A percentile compares a stretch with the other conserved stretches of the same genome.
Evolutionary conservation across 2,797 vertebrate genomes (phyloP).

Genomic region (Urosaurus nigricauda): DNA sequence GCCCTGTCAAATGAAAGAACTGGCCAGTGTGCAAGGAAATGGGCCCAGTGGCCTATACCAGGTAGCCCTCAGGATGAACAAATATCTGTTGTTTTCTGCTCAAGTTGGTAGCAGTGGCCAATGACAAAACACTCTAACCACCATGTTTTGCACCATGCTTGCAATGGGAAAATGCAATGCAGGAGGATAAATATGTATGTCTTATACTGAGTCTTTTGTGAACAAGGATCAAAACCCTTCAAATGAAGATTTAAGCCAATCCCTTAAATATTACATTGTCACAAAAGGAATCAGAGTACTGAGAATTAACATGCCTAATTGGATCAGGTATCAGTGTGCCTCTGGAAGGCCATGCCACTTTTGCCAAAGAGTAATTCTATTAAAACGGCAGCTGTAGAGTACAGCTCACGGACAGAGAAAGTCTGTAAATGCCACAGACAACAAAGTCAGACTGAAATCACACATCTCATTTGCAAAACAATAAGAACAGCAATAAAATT

Average conservation of each 20-base stretch:
- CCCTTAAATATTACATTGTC: background rate
- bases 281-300: slow-evolving; percentile 13
- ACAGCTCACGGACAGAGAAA: background rate
- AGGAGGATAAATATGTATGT: background rate
- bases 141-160: background rate
- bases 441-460: slow-evolving; percentile 2
- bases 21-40: background rate
- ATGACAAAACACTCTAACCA: background rate
- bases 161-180: background rate
- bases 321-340: background rate
- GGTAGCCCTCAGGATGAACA: background rate
- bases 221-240: background rate
- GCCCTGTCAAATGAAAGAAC: background rate
- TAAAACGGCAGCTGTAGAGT: background rate
- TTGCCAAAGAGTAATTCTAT: slow-evolving; percentile 11
- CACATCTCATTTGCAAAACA: background rate
- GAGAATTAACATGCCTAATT: slow-evolving; percentile 16
- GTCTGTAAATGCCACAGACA: slow-evolving; percentile 4
- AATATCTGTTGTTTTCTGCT: background rate
- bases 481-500: background rate
- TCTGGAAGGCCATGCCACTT: background rate
- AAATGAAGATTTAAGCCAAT: background rate
- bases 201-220: background rate
- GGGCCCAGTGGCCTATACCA: background rate
- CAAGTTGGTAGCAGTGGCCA: background rate